Evolutionary conservation across 2,113 vertebrate genomes (phyloP), one percentile per base, ranked within the genome.

Genomic region (Ctenomys sociabilis): DNA sequence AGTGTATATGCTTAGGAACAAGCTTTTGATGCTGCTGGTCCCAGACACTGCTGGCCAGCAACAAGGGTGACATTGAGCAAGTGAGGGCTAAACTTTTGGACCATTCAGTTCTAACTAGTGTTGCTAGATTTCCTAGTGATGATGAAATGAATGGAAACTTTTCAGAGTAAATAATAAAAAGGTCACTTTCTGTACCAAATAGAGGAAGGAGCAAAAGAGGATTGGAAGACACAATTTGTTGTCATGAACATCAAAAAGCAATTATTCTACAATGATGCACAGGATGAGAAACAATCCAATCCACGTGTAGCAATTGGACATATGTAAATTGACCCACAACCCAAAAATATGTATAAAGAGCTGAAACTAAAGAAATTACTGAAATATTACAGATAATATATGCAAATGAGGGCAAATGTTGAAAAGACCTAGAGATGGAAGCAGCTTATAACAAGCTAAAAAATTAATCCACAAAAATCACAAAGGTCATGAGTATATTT

Each of bases 331-430:
- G 99, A 96, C 99, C 99, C 68, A 99, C 99, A 94, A 99, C 99
- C 70, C 99, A 99, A 98, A 99, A 99, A 96, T 99, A 99, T 97
- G 99, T 99, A 66, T 99, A 99, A 97, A 99, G 99, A 98, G 99
- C 99, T 32, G 99, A 99, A 98, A 99, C 99, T 0, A 99, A 99
- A 92, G 99, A 99, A 98, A 99, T 99, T 96, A 99, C 99, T 72
- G 99, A 99, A 98, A 99, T 99, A 99, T 99, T 99, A 96, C 99
- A 99, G 99, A 99, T 99, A 97, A 98, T 99, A 5, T 99, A 99
- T 97, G 99, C 99, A 98, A 99, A 99, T 94, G 99, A 99, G 98
- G 99, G 99, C 7, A 99, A 99, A 98, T 99, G 99, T 98, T 98
- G 99, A 98, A 99, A 99, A 98, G 99, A 99, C 83, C 98, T 98